These are phyloP conservation scores for Papilio aristodemus DNA, from an alignment of 1,140 invertebrate genomes.

Conservation along the genomic window DNA sequence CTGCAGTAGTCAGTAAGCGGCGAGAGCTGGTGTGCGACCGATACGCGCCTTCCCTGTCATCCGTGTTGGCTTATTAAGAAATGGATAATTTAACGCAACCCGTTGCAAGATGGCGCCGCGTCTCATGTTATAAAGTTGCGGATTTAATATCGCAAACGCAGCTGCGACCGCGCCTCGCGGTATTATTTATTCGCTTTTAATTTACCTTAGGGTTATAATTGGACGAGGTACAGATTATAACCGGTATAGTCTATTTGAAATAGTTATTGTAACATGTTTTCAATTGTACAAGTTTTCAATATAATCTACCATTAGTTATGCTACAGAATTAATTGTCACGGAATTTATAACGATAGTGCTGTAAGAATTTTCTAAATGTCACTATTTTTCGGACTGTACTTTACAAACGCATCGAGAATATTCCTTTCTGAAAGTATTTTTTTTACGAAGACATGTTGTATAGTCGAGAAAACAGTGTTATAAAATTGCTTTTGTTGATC, in stretches of 20 bases:
- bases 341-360: too few species aligned
- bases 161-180: background rate
- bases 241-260: background rate
- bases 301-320: too few species aligned
- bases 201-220: conserved; percentile 28
- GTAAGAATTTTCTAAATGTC: too few species aligned
- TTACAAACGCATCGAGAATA: too few species aligned
- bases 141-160: conserved; percentile 30
- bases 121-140: conserved; percentile 30
- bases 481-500: too few species aligned
- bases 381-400: too few species aligned
- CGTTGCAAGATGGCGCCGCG: conserved; percentile 22
- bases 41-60: conserved; percentile 2
- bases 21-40: background rate
- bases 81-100: conserved; percentile 30
- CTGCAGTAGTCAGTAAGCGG: background rate
- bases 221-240: background rate
- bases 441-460: too few species aligned
- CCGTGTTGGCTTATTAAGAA: conserved; percentile 26
- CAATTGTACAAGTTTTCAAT: too few species aligned
- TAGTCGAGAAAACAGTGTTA: too few species aligned
- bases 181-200: conserved; percentile 29
- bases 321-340: too few species aligned
- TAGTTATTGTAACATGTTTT: too few species aligned
- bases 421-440: too few species aligned